Base-by-base conservation (phyloP, 2,888 invertebrate species). In the Drosophila macrospina region DNA sequence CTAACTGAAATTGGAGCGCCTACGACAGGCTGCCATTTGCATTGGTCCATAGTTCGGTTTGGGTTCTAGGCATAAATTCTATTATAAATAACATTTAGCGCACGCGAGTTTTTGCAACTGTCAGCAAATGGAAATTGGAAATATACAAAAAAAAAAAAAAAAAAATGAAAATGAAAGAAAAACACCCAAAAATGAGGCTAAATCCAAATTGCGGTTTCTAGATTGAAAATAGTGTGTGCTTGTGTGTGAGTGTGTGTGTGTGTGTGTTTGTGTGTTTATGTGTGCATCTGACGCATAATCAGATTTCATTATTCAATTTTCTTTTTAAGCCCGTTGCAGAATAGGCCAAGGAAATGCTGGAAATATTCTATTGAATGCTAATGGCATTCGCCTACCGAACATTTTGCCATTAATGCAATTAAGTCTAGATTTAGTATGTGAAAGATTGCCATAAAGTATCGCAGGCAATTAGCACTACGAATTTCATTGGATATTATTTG, bases 71-170 rank as follows among this genome's bases (percentile, higher is more conserved):
- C 83, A 84, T 83, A 84, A 84, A 84, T 86, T 86, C 80, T 83
- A 80, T 84, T 84, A 84, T 84, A 84, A 84, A 84, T 86, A 84
- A 83, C 86, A 83, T 84, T 83, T 83, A 80, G 73, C 68, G 69
- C 51, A 59, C 65, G 74, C 71, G 78, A 74, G 63, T 77, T 85
- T 54, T 85, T 79, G 85, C 87, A 81, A 82, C 82, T 85, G 87
- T 84, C 83, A 84, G 83, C 84, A 68, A 54, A 73, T 80, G 72
- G 66, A 83, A 83, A 86, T 83, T 83, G 86, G 56, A 78, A 80
- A 61, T 59, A 71, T 64, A 68, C 61, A 62, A 54, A 44, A n/a
- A 62, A 34, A 1, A 36, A 13, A 39, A 66, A 54, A 42, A 30
- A n/a, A n/a, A n/a, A n/a, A n/a, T n/a, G n/a, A 48, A 26, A 26